Evolutionary conservation across 2,797 vertebrate genomes (phyloP).

Genomic region (Alexandromys oeconomus): DNA sequence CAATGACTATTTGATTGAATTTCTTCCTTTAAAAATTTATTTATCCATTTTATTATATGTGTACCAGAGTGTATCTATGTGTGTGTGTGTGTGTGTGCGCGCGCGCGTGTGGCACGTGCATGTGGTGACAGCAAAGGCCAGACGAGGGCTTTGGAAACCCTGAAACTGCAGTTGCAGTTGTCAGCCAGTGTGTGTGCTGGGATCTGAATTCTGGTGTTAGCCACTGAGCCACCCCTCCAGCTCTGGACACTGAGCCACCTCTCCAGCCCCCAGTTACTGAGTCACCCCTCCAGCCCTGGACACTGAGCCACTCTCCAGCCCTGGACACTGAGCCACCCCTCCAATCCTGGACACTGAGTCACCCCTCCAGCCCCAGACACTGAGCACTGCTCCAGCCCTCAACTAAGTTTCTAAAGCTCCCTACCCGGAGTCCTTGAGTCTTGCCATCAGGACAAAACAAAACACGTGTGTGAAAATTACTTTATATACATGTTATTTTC

Average conservation of each 20-base stretch:
- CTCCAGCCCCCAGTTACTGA: too few relatives aligned
- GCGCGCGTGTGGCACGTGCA: neutral
- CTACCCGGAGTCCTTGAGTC: conserved; percentile 52
- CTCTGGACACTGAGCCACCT: fast-evolving
- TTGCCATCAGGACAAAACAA: conserved; percentile 26
- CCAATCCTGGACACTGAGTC: neutral
- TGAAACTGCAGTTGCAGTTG: neutral
- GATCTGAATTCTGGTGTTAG: neutral
- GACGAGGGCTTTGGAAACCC: neutral
- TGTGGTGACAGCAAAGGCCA: neutral
- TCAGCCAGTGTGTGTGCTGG: neutral
- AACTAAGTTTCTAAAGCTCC: neutral
- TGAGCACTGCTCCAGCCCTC: neutral
- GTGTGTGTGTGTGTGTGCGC: neutral
- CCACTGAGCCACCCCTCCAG: neutral
- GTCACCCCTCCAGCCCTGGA: neutral
- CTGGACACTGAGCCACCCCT: too few relatives aligned
- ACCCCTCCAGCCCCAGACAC: too few relatives aligned
- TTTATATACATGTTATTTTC: neutral
- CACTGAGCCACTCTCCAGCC: too few relatives aligned
- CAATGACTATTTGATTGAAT: neutral
- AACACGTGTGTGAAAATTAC: conserved; percentile 38
- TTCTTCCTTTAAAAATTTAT: neutral
- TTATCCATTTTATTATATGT: neutral
- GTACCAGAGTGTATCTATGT: neutral